These are phyloP conservation scores for Boulengeromyrus knoepffleri DNA, from an alignment of 2,113 vertebrate species.

Conservation along the genomic window DNA sequence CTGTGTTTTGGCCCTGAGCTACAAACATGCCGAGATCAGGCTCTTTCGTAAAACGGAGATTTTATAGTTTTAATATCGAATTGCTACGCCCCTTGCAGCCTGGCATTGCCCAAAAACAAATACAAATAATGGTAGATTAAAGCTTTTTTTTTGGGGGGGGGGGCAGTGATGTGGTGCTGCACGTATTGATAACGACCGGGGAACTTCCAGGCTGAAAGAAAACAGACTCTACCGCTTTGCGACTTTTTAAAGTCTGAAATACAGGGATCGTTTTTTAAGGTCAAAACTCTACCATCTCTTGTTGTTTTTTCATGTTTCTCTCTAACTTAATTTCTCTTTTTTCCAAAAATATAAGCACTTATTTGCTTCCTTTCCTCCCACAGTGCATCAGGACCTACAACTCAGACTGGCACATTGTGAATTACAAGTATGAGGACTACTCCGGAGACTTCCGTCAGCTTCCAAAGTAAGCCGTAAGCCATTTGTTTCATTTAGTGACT, in stretches of 20 bases:
- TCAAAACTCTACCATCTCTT: background rate
- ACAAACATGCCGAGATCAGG: background rate
- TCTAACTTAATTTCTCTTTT: background rate
- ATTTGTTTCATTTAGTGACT: background rate
- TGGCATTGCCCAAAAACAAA: background rate
- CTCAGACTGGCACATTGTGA: slow-evolving; percentile 93
- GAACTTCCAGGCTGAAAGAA: background rate
- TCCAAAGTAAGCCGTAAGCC: slow-evolving; percentile 73
- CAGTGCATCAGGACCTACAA: slow-evolving; percentile 96
- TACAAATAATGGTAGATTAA: background rate
- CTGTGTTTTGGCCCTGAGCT: background rate
- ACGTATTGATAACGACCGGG: background rate
- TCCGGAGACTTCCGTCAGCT: slow-evolving; percentile 96
- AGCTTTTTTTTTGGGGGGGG: background rate
- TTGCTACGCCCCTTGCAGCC: background rate
- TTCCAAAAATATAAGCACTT: background rate
- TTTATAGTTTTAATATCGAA: background rate
- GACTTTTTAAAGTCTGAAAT: background rate
- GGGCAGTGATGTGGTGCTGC: background rate
- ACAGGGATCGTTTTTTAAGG: background rate
- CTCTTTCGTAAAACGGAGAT: background rate
- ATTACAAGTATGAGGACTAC: slow-evolving; percentile 92
- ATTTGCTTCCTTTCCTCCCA: slow-evolving; percentile 29
- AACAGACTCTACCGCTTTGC: background rate
- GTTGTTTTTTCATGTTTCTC: background rate